Evolutionary conservation across 2,888 invertebrate genomes (phyloP).

Genomic region (Ornithoptera alexandrae): DNA sequence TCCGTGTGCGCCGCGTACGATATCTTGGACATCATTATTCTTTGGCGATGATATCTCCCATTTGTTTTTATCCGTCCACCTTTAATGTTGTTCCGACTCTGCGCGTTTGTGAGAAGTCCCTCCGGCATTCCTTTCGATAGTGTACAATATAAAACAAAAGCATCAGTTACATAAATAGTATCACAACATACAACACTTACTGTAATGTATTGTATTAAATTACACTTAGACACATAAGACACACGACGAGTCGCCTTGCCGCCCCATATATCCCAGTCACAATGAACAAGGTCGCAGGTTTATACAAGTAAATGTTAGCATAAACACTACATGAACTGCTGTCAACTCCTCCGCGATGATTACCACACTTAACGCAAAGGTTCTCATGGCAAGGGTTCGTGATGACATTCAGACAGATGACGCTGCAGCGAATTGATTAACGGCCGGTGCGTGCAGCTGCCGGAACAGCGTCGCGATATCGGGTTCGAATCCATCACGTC

Average conservation of each 20-base stretch:
- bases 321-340: too few species aligned
- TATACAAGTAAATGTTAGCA: too few species aligned
- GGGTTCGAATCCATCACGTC: slow-evolving; percentile 1
- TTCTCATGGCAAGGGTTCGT: slow-evolving; percentile 6
- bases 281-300: too few species aligned
- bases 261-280: too few species aligned
- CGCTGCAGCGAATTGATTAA: slow-evolving; percentile 7
- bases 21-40: slow-evolving; percentile 18
- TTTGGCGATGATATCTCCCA: slow-evolving; percentile 1
- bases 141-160: too few species aligned
- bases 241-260: too few species aligned
- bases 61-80: neutral
- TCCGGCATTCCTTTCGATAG: neutral
- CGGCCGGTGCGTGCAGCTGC: slow-evolving; percentile 7
- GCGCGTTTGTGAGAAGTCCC: neutral
- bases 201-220: too few species aligned
- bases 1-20: neutral
- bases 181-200: too few species aligned
- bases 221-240: too few species aligned
- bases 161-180: too few species aligned
- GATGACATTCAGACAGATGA: slow-evolving; percentile 7
- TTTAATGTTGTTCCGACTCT: neutral
- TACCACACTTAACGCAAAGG: neutral
- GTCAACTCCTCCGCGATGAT: too few species aligned
- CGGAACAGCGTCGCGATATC: slow-evolving; percentile 1